Conservation (phyloP, 1,140 invertebrate genomes). For the Saccostrea cuccullata region DNA sequence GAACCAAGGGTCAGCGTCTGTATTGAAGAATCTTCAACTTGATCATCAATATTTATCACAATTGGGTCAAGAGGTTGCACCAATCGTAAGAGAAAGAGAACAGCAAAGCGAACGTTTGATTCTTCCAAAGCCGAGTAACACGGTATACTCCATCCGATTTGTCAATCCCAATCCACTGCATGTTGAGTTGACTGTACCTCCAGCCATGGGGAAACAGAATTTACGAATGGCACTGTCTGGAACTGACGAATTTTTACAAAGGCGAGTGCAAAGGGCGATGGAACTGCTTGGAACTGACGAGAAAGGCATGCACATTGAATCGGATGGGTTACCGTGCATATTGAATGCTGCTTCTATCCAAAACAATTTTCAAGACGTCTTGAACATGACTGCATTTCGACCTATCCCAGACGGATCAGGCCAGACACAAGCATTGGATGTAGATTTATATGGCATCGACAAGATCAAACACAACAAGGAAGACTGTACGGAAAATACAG, state of each 20-base stretch:
- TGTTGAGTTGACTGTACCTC: background rate
- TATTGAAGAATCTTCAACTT: conserved; percentile 35
- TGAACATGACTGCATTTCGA: conserved; percentile 42
- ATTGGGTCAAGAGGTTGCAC: background rate
- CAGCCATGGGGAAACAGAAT: background rate
- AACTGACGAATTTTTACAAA: background rate
- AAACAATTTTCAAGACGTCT: conserved; percentile 45
- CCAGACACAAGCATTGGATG: background rate
- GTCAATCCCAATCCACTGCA: background rate
- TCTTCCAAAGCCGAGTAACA: background rate
- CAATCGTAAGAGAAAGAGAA: conserved; percentile 3
- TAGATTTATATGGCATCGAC: background rate
- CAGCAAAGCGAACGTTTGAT: background rate
- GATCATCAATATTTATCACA: conserved; percentile 46
- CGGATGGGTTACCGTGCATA: conserved; percentile 1
- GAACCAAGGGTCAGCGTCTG: background rate
- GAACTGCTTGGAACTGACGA: background rate
- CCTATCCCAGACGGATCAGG: conserved; percentile 16
- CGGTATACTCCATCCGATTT: background rate
- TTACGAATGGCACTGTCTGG: background rate
- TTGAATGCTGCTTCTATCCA: conserved; percentile 43
- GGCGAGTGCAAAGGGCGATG: conserved; percentile 15
- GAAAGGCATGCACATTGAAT: background rate
- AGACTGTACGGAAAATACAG: background rate
- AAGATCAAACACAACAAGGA: background rate